Conservation (phyloP, 2,888 invertebrate genomes). For the Arctia plantaginis region DNA sequence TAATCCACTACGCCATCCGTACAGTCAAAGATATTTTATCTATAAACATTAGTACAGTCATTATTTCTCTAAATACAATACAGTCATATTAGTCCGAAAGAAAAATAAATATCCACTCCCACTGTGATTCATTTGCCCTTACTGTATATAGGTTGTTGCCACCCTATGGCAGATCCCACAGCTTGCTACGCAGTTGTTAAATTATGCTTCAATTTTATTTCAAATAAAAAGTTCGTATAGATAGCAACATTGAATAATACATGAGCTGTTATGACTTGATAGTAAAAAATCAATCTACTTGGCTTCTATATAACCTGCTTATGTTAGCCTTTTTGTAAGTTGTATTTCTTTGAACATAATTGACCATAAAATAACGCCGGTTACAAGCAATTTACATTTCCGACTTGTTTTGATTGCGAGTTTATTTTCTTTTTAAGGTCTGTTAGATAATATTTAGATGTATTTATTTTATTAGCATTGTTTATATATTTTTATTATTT, state of each 20-base stretch:
- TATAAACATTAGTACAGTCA: not conserved
- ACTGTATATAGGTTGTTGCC: not conserved
- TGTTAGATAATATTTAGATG: not conserved
- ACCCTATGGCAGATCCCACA: not conserved
- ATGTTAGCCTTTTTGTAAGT: not conserved
- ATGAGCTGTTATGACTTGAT: conserved; percentile 8
- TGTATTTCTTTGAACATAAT: not conserved
- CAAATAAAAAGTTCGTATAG: conserved; percentile 2
- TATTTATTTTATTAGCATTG: not conserved
- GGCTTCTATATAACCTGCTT: not conserved
- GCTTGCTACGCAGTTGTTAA: not conserved
- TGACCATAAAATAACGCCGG: not conserved
- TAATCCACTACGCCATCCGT: too few relatives aligned
- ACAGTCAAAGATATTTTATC: not conserved
- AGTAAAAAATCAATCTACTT: conserved; percentile 7
- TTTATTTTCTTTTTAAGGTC: not conserved
- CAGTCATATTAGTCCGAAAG: not conserved
- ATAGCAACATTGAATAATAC: conserved; percentile 10
- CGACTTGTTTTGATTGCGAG: not conserved
- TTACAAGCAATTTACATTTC: conserved; percentile 7
- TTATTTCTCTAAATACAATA: not conserved
- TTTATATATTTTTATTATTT: too few relatives aligned
- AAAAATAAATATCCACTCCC: not conserved
- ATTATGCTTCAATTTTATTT: not conserved
- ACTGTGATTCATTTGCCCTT: not conserved